Conservation (phyloP, 2,797 vertebrate genomes). For the Hippocampus kuda region DNA sequence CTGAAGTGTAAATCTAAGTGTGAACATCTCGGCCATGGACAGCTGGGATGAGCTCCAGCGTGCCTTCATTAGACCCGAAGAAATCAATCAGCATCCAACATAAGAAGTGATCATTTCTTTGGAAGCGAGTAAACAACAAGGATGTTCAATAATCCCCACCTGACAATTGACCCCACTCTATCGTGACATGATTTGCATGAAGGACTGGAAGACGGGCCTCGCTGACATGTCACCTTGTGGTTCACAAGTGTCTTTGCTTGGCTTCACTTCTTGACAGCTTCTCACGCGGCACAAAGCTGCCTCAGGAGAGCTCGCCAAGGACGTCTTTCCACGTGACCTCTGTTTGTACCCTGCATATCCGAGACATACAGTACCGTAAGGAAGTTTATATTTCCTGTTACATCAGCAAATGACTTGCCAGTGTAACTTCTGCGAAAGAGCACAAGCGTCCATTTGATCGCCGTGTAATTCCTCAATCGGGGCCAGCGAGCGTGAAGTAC, state of each 20-base stretch:
- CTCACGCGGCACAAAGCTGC: conserved; percentile 1
- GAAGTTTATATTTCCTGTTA: not conserved
- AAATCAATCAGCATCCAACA: no score
- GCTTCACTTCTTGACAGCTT: not conserved
- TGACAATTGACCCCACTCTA: not conserved
- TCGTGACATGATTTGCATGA: not conserved
- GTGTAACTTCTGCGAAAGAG: not conserved
- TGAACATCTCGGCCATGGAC: no score
- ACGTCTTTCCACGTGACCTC: not conserved
- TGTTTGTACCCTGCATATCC: not conserved
- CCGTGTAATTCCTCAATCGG: not conserved
- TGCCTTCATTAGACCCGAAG: no score
- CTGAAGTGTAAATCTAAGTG: no score
- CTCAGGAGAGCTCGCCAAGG: not conserved
- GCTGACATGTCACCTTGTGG: not conserved
- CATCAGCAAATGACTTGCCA: no score
- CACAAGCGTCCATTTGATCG: not conserved
- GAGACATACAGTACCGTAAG: not conserved
- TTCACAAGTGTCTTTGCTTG: not conserved
- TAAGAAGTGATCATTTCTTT: not conserved
- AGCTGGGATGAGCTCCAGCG: no score
- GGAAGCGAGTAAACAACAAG: not conserved
- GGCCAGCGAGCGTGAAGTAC: not conserved
- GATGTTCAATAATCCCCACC: not conserved
- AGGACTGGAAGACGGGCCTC: not conserved